Percentiles rank a stretch among this genome's conserved stretches.
These are phyloP conservation scores for Amphimallon solstitiale DNA, from an alignment of 2,888 invertebrate species.

Conservation along the genomic window DNA sequence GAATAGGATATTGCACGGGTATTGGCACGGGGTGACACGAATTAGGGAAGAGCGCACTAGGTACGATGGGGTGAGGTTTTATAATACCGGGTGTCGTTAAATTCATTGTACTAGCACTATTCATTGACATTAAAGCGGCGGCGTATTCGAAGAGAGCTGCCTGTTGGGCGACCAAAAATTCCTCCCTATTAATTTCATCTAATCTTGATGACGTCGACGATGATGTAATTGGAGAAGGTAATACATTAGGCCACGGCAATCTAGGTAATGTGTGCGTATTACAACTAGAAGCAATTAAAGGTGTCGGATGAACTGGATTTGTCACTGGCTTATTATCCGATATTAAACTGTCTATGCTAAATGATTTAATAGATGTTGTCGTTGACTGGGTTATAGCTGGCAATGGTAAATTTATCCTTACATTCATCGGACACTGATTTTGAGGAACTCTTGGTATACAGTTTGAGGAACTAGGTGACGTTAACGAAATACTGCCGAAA, in stretches of 20 bases:
- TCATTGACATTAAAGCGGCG: slow-evolving; percentile 51
- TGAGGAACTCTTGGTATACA: slow-evolving; percentile 45
- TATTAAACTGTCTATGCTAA: slow-evolving; percentile 86
- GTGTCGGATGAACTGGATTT: slow-evolving; percentile 40
- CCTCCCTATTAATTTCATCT: slow-evolving; percentile 49
- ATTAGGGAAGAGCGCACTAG: slow-evolving; percentile 50
- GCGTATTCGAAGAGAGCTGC: slow-evolving; percentile 53
- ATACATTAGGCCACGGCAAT: slow-evolving; percentile 46
- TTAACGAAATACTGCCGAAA: slow-evolving; percentile 45
- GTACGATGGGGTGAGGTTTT: slow-evolving; percentile 52
- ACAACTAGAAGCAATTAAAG: slow-evolving; percentile 41
- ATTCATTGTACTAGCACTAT: slow-evolving; percentile 46
- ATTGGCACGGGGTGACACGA: slow-evolving; percentile 52
- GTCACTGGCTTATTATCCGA: slow-evolving; percentile 42
- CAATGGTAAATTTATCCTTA: slow-evolving; percentile 41
- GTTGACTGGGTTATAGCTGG: slow-evolving; percentile 54
- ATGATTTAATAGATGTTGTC: slow-evolving; percentile 70
- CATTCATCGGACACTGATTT: slow-evolving; percentile 43
- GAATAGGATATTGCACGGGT: slow-evolving; percentile 51
- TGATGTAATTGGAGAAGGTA: slow-evolving; percentile 41
- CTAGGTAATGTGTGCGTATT: slow-evolving; percentile 44
- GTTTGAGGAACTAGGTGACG: slow-evolving; percentile 45
- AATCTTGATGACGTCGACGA: slow-evolving; percentile 30
- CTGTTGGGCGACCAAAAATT: slow-evolving; percentile 51
- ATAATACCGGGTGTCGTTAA: slow-evolving; percentile 47